Evolutionary conservation across 1,140 invertebrate species (phyloP).

Genomic region (Globodera rostochiensis): DNA sequence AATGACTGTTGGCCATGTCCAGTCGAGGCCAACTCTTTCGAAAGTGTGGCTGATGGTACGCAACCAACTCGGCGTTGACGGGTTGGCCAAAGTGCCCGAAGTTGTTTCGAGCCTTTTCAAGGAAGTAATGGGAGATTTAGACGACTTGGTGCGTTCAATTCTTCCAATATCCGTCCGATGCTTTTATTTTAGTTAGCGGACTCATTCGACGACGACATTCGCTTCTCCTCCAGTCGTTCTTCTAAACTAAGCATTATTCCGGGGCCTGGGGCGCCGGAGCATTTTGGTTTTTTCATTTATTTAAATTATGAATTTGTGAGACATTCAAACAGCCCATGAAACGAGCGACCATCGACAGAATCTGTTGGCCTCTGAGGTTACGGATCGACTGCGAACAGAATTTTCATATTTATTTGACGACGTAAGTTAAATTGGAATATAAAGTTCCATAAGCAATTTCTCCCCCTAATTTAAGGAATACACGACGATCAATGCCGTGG

Average conservation of each 20-base stretch:
- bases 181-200: constrained; percentile 28
- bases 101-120: constrained; percentile 36
- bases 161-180: neutral
- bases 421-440: neutral
- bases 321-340: neutral
- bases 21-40: constrained; percentile 42
- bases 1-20: constrained; percentile 49
- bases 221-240: constrained; percentile 33
- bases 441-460: neutral
- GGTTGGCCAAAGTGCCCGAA: constrained; percentile 28
- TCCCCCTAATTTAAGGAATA: neutral
- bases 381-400: neutral
- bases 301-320: neutral
- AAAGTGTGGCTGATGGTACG: constrained; percentile 48
- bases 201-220: constrained; percentile 35
- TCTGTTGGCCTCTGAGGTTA: neutral
- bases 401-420: neutral
- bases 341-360: neutral
- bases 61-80: constrained; percentile 36
- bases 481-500: neutral
- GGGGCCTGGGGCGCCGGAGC: constrained; percentile 32
- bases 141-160: constrained; percentile 44
- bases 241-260: constrained; percentile 31
- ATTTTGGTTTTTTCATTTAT: neutral
- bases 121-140: constrained; percentile 50